Conservation (phyloP, 2,113 vertebrate species). For the Cyanoderma ruficeps region DNA sequence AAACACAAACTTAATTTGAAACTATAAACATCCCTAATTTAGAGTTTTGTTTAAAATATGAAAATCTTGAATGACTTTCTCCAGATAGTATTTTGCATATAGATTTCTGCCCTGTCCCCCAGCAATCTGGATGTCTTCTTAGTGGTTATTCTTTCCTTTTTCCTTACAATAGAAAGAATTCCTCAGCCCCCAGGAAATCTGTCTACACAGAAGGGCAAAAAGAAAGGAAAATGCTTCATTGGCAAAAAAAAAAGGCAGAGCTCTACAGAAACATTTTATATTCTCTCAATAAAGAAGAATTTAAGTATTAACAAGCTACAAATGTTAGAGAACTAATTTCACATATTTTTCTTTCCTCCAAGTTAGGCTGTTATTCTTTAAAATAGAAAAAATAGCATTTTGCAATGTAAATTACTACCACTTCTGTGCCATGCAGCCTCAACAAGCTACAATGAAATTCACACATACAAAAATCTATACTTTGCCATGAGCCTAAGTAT, state of each 20-base stretch:
- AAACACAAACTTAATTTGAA: background rate
- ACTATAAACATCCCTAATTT: background rate
- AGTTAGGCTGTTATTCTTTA: conserved; percentile 1
- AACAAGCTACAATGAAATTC: background rate
- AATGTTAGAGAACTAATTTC: conserved; percentile 3
- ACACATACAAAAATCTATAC: background rate
- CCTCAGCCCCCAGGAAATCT: background rate
- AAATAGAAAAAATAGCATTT: background rate
- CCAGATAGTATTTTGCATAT: background rate
- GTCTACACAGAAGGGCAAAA: background rate
- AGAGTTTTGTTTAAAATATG: background rate
- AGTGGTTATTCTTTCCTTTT: background rate
- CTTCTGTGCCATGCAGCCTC: background rate
- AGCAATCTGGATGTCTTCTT: background rate
- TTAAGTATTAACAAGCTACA: conserved; percentile 1
- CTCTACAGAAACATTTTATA: background rate
- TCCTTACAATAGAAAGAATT: background rate
- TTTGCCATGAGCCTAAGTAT: background rate
- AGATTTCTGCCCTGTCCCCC: background rate
- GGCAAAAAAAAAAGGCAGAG: background rate
- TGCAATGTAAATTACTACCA: conserved; percentile 27
- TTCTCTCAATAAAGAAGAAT: background rate
- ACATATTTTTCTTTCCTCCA: background rate
- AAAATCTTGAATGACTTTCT: background rate
- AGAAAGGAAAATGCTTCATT: conserved; percentile 30